Evolutionary conservation across 1,140 invertebrate genomes (phyloP), one percentile per base, ranked within the genome.

Genomic region (Pollicipes pollicipes): DNA sequence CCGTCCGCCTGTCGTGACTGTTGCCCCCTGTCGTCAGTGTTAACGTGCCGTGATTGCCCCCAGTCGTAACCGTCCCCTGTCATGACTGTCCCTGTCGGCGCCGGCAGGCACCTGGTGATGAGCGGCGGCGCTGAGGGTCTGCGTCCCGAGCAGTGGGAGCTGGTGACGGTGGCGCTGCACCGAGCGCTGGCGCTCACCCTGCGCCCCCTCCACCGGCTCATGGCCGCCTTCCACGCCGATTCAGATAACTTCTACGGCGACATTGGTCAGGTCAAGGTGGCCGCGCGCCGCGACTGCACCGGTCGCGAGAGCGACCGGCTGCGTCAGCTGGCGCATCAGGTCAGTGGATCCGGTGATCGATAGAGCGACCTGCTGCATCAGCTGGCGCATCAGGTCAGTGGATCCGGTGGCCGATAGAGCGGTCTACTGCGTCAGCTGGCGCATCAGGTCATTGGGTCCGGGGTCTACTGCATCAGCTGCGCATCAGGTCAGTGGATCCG

Each of bases 221-320:
- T 90, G 35, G 85, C 88, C 75, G 90, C 90, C 6, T 96, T 95
- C 77, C 88, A 90, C 75, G 85, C 88, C 73, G 88, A 92, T 75
- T 95, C 91, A 0, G 90, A 93, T 74, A 94, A 90, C 75, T 95
- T 95, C 78, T 95, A 95, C 80, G 93, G 93, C 1, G 93, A 95
- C 78, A 82, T 90, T 71, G 91, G 91, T 3, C 91, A 92, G 72
- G 91, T 97, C 0, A 95, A 95, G 83, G 91, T 95, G 2, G 93
- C 92, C 3, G 92, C 92, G 0, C 83, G 92, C 32, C 85, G 88
- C 73, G 92, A 95, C 77, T 90, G 88, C 75, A 89, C 88, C 0
- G 80, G 88, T 16, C 86, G 88, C 75, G 90, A 95, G 77, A 88
- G 88, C 75, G 86, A 91, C 35, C 80, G 92, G 74, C 82, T 95